Evolutionary conservation across 92 coral and sea anemone species (phyloP), one percentile per base, ranked within the genome.

Genomic region (Umimayanthus chanpuru): DNA sequence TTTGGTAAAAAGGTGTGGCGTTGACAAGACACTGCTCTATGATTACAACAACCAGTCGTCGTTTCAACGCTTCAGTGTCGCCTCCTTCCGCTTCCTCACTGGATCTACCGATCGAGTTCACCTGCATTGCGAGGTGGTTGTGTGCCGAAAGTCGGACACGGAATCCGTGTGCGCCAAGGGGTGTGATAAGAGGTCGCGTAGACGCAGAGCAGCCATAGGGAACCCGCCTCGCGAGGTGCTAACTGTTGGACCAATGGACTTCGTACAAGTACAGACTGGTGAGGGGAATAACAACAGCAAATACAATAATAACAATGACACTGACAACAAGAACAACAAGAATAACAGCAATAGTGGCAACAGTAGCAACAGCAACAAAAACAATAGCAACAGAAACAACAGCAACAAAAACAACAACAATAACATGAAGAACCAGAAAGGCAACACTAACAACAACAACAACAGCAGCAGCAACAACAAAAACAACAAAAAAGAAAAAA

Each of bases 101-200:
- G 64, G 38, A 2, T 6, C 14, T 12, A 32, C 9, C 44, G 87
- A 83, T 18, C 76, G 47, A 68, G 66, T 83, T 32, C 73, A 67
- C 38, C 41, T 83, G 43, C 87, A 83, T 38, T 83, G 87, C 66
- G 43, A 70, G 14, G 20, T 83, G 18, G 61, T 83, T 83, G 87
- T 83, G 65, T 83, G 87, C 16, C 78, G 78, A 15, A 68, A 70
- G 77, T 67, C 77, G 14, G 87, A 83, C 66, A 44, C 53, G 15
- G 21, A 43, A 8, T 83, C 87, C 77, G 65, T 83, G 66, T 83
- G 87, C 25, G 77, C 87, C 14, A 83, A 83, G 66, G 87, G 87
- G 3, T 83, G 87, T 28, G 65, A 66, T 2, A 73, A 53, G 76
- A 68, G 32, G 1, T 80, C 84, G 15, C 87, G 87, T n/a, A 68